Conservation (phyloP, 92 coral and sea anemone genomes). For the Ricordea florida region DNA sequence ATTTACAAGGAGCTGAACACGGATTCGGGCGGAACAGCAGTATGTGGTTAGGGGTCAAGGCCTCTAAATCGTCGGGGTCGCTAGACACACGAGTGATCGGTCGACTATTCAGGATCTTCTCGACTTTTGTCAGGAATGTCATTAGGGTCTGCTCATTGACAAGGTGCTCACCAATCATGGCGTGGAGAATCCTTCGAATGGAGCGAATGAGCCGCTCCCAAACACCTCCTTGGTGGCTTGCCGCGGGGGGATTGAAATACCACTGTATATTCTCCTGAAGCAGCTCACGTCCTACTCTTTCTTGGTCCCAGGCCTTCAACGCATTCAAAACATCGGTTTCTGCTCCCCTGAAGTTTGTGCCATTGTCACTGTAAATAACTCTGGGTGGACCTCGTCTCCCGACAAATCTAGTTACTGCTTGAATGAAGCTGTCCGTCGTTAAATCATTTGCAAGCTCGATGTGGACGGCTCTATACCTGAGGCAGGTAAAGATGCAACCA, state of each 20-base stretch:
- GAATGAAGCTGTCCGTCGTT: slow-evolving; percentile 65
- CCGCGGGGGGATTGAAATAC: slow-evolving; percentile 66
- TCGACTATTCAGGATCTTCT: slow-evolving; percentile 54
- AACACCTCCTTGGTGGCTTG: slow-evolving; percentile 71
- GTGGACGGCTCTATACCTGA: slow-evolving; percentile 59
- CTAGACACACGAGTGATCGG: slow-evolving; percentile 59
- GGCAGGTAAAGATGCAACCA: slow-evolving; percentile 65
- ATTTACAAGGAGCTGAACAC: slow-evolving; percentile 17
- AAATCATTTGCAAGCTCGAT: slow-evolving; percentile 48
- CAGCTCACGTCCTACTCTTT: slow-evolving; percentile 26
- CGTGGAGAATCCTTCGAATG: slow-evolving; percentile 38
- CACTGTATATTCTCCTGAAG: slow-evolving; percentile 24
- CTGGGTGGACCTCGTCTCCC: slow-evolving; percentile 64
- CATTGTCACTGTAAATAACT: slow-evolving; percentile 69
- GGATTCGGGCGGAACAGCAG: slow-evolving; percentile 28
- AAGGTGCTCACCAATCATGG: slow-evolving; percentile 52
- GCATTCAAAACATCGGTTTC: slow-evolving; percentile 57
- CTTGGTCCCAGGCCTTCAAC: slow-evolving; percentile 57
- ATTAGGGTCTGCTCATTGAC: slow-evolving; percentile 46
- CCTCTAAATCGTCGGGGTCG: slow-evolving; percentile 46
- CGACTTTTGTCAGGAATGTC: slow-evolving; percentile 57
- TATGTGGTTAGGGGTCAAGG: slow-evolving; percentile 54
- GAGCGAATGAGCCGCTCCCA: slow-evolving; percentile 68
- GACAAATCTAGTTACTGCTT: slow-evolving; percentile 57
- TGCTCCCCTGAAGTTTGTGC: slow-evolving; percentile 64